Base-by-base conservation (phyloP, 2,888 invertebrate genomes). In the Chromoteleia sp. region DNA sequence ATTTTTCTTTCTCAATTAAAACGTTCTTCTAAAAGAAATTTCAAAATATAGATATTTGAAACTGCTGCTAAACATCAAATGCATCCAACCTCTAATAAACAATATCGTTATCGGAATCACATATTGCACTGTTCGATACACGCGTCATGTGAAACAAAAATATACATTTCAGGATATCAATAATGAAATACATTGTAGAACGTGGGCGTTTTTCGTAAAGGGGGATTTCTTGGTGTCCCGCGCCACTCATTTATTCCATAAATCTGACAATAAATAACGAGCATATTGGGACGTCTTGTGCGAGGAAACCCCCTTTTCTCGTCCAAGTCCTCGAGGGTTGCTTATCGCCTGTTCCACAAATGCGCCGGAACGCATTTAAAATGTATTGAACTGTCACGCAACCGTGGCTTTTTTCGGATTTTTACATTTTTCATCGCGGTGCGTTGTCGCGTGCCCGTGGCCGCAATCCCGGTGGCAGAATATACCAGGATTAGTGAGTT, bases 381-480 rank as follows among this genome's bases (percentile, higher is more conserved):
- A 91, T 91, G 91, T 91, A 91, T 91, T 90, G 91, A 90, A 91
- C 90, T 91, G 91, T 91, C 91, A 91, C 87, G 89, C 87, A 83
- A 77, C 85, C 83, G 86, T 85, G 88, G 87, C 81, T 86, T 89
- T 88, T 89, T 85, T 87, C 81, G 87, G 88, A 89, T 91, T 91
- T 89, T 88, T 87, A 91, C 90, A 91, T 91, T 91, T 91, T 91
- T 91, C 91, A 91, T 91, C 90, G 87, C 54, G 56, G 17, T 65
- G 59, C 33, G 73, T 59, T 50, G 68, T 71, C 63, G 56, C 76
- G 39, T 74, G 77, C 48, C 83, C 78, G 81, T 71, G 79, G 71
- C 77, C 82, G 82, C 84, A 83, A 59, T 81, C 58, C 81, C 54
- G 25, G 41, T 58, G 80, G 67, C 71, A 73, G 50, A 77, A 75